Conservation (phyloP, 2,797 vertebrate species). For the Garrulus glandarius region DNA sequence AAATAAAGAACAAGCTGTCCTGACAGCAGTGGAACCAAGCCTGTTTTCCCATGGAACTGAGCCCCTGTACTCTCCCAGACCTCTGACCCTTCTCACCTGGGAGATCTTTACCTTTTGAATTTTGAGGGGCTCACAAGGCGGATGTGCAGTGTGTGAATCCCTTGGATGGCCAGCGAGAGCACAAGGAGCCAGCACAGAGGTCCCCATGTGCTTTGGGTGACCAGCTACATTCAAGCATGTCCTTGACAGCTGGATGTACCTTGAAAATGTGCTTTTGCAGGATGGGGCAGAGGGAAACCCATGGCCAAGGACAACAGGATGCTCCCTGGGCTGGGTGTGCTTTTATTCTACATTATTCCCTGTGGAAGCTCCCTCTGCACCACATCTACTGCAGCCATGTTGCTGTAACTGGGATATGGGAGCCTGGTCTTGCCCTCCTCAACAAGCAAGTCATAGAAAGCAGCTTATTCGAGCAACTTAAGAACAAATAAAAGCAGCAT, state of each 20-base stretch:
- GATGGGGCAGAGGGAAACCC: background rate
- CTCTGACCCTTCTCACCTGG: background rate
- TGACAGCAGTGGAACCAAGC: background rate
- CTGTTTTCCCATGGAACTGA: background rate
- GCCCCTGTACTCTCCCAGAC: background rate
- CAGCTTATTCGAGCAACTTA: conserved; percentile 61
- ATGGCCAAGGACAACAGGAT: background rate
- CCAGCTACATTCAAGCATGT: background rate
- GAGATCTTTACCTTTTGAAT: background rate
- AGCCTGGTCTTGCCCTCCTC: background rate
- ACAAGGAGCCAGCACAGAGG: background rate
- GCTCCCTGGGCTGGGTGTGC: background rate
- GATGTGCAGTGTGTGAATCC: background rate
- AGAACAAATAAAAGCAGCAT: conserved; percentile 42
- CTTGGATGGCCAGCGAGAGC: background rate
- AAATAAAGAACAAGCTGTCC: background rate
- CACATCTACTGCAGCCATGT: background rate
- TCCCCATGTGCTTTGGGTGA: background rate
- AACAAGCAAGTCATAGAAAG: conserved; percentile 27
- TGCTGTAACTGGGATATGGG: background rate
- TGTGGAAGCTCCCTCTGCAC: conserved; percentile 1
- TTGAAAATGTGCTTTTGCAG: background rate
- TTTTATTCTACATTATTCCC: conserved; percentile 9
- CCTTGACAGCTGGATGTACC: background rate
- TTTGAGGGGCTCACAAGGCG: background rate